Evolutionary conservation across 2,797 vertebrate genomes (phyloP).

Genomic region (Enteromius trimaculatus): DNA sequence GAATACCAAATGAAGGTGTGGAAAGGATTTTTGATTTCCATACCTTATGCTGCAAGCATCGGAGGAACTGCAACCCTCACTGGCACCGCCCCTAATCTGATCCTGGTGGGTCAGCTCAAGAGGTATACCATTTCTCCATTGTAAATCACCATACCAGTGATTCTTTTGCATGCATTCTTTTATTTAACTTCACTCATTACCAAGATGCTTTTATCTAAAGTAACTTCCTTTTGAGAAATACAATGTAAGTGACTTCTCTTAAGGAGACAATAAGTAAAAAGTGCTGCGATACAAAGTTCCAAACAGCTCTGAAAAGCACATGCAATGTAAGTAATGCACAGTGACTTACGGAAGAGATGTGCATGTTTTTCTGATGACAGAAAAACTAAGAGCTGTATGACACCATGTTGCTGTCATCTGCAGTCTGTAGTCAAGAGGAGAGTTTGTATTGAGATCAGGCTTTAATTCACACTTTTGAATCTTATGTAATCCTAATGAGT

Average conservation of each 20-base stretch:
- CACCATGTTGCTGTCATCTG: not conserved
- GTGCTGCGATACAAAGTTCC: not conserved
- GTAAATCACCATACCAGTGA: not conserved
- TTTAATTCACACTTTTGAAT: not conserved
- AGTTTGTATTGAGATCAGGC: not conserved
- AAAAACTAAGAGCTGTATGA: conserved; percentile 1
- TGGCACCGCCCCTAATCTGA: conserved; percentile 94
- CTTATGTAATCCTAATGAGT: not conserved
- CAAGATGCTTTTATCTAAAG: not conserved
- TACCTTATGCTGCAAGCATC: conserved; percentile 94
- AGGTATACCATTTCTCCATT: conserved; percentile 75
- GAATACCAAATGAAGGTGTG: conserved; percentile 88
- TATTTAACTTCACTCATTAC: not conserved
- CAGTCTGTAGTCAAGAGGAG: not conserved
- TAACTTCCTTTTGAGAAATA: not conserved
- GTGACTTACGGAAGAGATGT: not conserved
- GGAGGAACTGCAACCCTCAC: conserved; percentile 95
- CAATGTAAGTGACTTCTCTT: not conserved
- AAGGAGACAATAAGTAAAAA: not conserved
- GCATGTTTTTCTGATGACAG: not conserved
- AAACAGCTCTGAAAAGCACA: not conserved
- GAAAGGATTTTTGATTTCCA: conserved; percentile 97
- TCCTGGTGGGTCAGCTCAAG: conserved; percentile 94
- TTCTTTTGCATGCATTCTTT: not conserved
- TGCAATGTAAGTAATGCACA: not conserved